Evolutionary conservation across 2,113 vertebrate species (phyloP), one percentile per base, ranked within the genome.

Genomic region (Morone saxatilis): DNA sequence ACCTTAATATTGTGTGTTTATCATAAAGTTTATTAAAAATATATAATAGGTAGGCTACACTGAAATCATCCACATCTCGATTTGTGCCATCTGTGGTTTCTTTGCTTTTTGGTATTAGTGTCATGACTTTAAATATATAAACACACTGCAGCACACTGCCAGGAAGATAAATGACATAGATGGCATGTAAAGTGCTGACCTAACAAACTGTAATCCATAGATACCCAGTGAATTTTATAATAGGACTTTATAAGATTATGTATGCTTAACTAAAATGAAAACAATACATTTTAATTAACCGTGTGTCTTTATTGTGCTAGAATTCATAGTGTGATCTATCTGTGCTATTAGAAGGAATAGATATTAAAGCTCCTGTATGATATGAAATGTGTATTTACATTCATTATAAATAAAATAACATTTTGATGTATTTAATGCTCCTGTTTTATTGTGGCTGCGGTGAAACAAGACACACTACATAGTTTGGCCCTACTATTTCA

Each of bases 401-500:
- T 36, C 7, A 36, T 63, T 43, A 36, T 11, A 25, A 91, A 84
- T 85, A 76, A 78, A 93, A 62, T n/a, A 48, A 72, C 57, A 41
- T 17, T 41, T 67, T 68, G 6, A 36, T 71, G 56, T 59, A 78
- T 79, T 79, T 62, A 1, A 59, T 50, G 45, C 48, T 43, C 38
- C 17, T 36, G 14, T 69, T 74, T 88, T 69, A 54, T 73, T 79
- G n/a, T 57, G 38, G 45, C 45, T 51, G 25, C 53, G 41, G 25
- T 61, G 45, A 68, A 67, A 22, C 19, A 40, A 22, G n/a, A 78
- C 53, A 71, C 25, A 45, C 57, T 57, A 19, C 25, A 19, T 74
- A 40, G 47, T 47, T 78, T 51, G 50, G 14, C 38, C 1, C 45
- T 50, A 45, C 82, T 90, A 25, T 84, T 90, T 74, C 68, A 76